Evolutionary conservation across 2,888 invertebrate genomes (phyloP).

Genomic region (Caenorhabditis sp.): DNA sequence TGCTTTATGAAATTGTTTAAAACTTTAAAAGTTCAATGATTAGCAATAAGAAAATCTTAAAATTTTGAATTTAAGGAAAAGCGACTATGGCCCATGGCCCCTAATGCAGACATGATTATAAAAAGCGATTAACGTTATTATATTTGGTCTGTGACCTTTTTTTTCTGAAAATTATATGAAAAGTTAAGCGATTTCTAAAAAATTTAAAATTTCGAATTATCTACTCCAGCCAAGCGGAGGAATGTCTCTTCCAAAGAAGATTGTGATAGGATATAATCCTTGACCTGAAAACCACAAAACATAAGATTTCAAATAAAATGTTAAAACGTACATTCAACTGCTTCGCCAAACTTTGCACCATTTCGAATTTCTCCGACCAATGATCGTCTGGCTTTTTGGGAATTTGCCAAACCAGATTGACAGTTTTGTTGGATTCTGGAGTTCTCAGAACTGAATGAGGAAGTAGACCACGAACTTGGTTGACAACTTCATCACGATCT

Average conservation of each 20-base stretch:
- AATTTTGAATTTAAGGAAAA: too few relatives aligned
- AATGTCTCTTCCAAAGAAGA: constrained; percentile 68
- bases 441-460: constrained; percentile 37
- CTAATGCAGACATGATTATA: too few relatives aligned
- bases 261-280: constrained; percentile 65
- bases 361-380: constrained; percentile 58
- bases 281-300: constrained; percentile 31
- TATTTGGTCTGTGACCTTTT: too few relatives aligned
- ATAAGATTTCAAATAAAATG: too few relatives aligned
- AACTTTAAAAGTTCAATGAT: too few relatives aligned
- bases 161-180: too few relatives aligned
- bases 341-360: constrained; percentile 55
- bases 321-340: constrained; percentile 1
- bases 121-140: too few relatives aligned
- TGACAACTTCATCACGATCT: constrained; percentile 14
- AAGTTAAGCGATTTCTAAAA: too few relatives aligned
- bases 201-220: too few relatives aligned
- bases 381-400: constrained; percentile 45
- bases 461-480: constrained; percentile 13
- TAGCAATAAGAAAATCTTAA: too few relatives aligned
- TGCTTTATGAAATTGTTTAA: too few relatives aligned
- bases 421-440: constrained; percentile 31
- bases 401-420: constrained; percentile 55
- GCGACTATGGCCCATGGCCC: too few relatives aligned
- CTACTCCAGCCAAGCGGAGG: constrained; percentile 53